Evolutionary conservation across 2,888 invertebrate species (phyloP).

Genomic region (Hydrotaea diabolus): DNA sequence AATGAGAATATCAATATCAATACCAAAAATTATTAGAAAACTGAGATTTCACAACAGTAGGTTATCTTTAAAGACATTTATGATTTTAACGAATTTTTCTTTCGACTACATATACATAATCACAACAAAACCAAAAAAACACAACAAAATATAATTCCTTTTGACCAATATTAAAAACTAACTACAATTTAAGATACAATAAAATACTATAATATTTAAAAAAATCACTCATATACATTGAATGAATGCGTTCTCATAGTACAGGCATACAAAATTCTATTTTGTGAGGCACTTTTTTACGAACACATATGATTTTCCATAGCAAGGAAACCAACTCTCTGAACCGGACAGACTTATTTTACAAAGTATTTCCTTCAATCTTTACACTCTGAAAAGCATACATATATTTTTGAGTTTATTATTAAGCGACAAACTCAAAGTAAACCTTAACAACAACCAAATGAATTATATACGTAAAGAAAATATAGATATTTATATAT

Average conservation of each 20-base stretch:
- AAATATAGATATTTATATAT: neutral
- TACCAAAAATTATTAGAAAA: too few relatives aligned
- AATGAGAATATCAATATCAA: too few relatives aligned
- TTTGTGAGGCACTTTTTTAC: slow-evolving; percentile 15
- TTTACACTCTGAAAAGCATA: slow-evolving; percentile 12
- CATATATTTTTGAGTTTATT: slow-evolving; percentile 34
- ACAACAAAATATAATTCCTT: slow-evolving; percentile 12
- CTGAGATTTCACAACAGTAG: too few relatives aligned
- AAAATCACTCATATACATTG: slow-evolving; percentile 11
- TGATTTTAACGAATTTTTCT: neutral
- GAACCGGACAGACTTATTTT: slow-evolving; percentile 18
- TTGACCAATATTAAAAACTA: slow-evolving; percentile 56
- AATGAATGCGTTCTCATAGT: neutral
- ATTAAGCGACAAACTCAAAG: neutral
- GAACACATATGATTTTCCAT: slow-evolving; percentile 19
- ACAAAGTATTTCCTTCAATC: slow-evolving; percentile 25
- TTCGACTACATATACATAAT: neutral
- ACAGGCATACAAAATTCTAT: slow-evolving; percentile 30
- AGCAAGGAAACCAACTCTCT: neutral
- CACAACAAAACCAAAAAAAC: neutral
- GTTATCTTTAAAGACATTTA: too few relatives aligned
- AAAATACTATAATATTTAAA: slow-evolving; percentile 30
- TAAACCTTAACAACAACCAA: neutral
- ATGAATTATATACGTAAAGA: slow-evolving; percentile 11
- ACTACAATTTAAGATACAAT: slow-evolving; percentile 42